phyloP scores from a whole-genome alignment of 1,140 invertebrate species.

The Bactericera cockerelli region DNA sequence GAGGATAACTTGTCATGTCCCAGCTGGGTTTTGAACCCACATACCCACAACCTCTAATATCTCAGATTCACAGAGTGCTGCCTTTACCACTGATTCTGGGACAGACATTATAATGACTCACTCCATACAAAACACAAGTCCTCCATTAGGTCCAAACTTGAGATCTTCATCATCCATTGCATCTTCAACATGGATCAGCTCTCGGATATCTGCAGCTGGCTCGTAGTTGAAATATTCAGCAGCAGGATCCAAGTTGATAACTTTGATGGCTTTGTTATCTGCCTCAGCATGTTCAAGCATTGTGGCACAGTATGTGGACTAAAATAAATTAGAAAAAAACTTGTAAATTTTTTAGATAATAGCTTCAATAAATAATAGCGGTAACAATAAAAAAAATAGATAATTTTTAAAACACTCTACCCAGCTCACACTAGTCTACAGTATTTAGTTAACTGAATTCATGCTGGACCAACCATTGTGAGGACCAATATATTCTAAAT shows the following conservation, averaged over 20 bases:
- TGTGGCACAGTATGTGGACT: slow-evolving; percentile 89
- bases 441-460: no score
- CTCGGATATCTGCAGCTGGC: slow-evolving; percentile 73
- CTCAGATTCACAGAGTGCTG: no score
- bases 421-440: no score
- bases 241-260: slow-evolving; percentile 95
- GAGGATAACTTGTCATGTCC: no score
- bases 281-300: slow-evolving; percentile 71
- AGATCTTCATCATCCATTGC: slow-evolving; percentile 91
- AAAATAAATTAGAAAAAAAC: slow-evolving; percentile 23
- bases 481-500: no score
- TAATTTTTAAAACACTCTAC: background rate
- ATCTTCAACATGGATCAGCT: slow-evolving; percentile 89
- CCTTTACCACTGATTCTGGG: no score
- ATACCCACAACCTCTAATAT: no score
- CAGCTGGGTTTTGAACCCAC: no score
- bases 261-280: slow-evolving; percentile 54
- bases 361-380: slow-evolving; percentile 13
- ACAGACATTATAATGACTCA: no score
- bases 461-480: no score
- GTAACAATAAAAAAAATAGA: slow-evolving; percentile 13
- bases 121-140: slow-evolving; percentile 93
- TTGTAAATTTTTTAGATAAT: slow-evolving; percentile 9
- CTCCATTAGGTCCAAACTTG: slow-evolving; percentile 95
- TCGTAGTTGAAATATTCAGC: slow-evolving; percentile 91